Evolutionary conservation across 2,888 invertebrate species (phyloP).

Genomic region (Oxycera nigricornis): DNA sequence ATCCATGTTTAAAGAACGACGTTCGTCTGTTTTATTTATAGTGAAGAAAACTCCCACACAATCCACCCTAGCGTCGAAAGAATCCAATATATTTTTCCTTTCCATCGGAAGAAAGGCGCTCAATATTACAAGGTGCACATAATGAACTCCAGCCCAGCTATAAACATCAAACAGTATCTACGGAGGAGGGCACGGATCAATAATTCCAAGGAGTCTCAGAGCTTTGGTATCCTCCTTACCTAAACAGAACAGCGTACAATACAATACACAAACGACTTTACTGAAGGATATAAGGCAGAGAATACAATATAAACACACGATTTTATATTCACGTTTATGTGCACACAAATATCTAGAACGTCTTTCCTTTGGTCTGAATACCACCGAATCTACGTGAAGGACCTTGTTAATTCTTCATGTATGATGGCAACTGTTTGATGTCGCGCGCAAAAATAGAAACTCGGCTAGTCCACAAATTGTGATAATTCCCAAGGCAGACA

Average conservation of each 20-base stretch:
- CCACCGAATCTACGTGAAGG: not conserved
- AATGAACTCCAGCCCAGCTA: constrained; percentile 14
- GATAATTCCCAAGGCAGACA: not conserved
- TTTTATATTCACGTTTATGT: not conserved
- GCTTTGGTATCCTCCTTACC: constrained; percentile 14
- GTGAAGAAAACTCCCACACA: not conserved
- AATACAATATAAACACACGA: not conserved
- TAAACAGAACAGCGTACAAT: not conserved
- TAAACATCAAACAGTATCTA: not conserved
- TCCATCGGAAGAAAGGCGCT: not conserved
- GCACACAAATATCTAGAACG: not conserved
- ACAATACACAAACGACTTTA: not conserved
- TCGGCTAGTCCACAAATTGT: not conserved
- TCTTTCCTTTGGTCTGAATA: not conserved
- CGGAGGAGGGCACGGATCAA: constrained; percentile 22
- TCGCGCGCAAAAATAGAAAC: constrained; percentile 4
- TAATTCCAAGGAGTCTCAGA: constrained; percentile 28
- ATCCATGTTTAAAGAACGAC: constrained; percentile 12
- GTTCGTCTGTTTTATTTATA: not conserved
- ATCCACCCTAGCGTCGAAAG: not conserved
- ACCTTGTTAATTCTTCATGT: not conserved
- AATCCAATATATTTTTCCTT: not conserved
- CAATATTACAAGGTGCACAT: not conserved
- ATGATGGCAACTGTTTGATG: constrained; percentile 6
- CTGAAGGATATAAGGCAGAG: not conserved